A percentile compares a stretch with the other conserved stretches of the same genome.
phyloP scores from a whole-genome alignment of 2,113 vertebrate species.

The Suncus etruscus region DNA sequence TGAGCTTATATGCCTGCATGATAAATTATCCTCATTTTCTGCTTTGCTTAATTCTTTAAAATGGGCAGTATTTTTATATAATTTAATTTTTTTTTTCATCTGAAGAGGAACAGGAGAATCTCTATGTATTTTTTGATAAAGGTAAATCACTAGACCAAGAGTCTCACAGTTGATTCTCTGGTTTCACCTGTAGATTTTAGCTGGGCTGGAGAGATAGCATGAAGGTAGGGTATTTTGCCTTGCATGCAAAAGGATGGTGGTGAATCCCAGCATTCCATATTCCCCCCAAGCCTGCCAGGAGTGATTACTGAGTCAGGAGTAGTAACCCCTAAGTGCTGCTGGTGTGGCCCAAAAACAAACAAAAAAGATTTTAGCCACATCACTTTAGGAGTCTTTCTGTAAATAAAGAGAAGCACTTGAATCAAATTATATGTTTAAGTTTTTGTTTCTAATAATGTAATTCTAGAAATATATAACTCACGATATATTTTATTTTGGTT shows the following conservation, averaged over 20 bases:
- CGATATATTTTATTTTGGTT: conserved; percentile 23
- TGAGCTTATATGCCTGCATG: not conserved
- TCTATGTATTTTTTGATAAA: not conserved
- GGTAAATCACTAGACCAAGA: not conserved
- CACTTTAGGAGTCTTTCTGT: not conserved
- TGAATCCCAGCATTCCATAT: too few species aligned
- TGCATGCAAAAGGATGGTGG: too few species aligned
- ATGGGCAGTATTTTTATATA: not conserved
- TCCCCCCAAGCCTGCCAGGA: too few species aligned
- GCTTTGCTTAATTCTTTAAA: not conserved
- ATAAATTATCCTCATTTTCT: conserved; percentile 4
- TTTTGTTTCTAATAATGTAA: conserved; percentile 11
- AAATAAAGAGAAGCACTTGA: conserved; percentile 32
- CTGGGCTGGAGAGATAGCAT: not conserved
- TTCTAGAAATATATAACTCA: conserved; percentile 12
- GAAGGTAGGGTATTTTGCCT: too few species aligned
- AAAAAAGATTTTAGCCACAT: not conserved
- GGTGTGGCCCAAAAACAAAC: too few species aligned
- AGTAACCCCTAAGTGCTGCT: too few species aligned
- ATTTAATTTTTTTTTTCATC: too few species aligned
- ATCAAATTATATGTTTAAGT: not conserved
- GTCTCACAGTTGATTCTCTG: not conserved
- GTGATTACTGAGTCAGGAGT: too few species aligned
- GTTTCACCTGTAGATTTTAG: conserved; percentile 9
- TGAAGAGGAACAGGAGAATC: not conserved